Evolutionary conservation across 2,797 vertebrate genomes (phyloP), one percentile per base, ranked within the genome.

Genomic region (Sebastes melanostomus): DNA sequence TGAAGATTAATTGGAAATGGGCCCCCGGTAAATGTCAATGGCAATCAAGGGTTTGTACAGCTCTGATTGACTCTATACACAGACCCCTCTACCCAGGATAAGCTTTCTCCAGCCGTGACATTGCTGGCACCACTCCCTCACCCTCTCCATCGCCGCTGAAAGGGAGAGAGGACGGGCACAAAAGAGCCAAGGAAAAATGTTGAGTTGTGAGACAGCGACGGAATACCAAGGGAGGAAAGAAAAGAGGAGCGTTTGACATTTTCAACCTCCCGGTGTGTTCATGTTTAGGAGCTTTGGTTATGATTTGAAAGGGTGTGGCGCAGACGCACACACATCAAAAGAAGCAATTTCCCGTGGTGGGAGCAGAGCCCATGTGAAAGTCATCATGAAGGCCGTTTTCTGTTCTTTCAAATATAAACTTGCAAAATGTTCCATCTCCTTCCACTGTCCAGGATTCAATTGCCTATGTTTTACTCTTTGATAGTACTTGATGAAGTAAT

Each of bases 1-100:
- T 95, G 95, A 96, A 96, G 95, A 95, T 96, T 96, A 96, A 96
- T 96, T 96, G 95, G 94, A 96, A 95, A 94, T 93, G 89, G 94
- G 93, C 89, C 94, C 93, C 94, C 60, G 81, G 93, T 95, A 96
- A 96, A 96, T 96, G 96, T 96, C 95, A 96, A 94, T 92, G 93
- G 92, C 93, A 95, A 95, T 95, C 93, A 94, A 93, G 94, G 93
- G 94, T 94, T 92, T 91, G 90, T 90, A 88, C 91, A 91, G 90
- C 91, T 84, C 90, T 91, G 92, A 95, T 95, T 94, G 95, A 94
- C 94, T 95, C 91, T 91, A 90, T 91, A 93, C 91, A 94, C 92
- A 94, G 89, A 92, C 82, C 90, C 83, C 85, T 87, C 91, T 89
- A 84, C 89, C 91, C 67, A 76, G 92, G 93, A 93, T 93, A 92